Evolutionary conservation across 2,888 invertebrate species (phyloP).

Genomic region (Panzeria rudis): DNA sequence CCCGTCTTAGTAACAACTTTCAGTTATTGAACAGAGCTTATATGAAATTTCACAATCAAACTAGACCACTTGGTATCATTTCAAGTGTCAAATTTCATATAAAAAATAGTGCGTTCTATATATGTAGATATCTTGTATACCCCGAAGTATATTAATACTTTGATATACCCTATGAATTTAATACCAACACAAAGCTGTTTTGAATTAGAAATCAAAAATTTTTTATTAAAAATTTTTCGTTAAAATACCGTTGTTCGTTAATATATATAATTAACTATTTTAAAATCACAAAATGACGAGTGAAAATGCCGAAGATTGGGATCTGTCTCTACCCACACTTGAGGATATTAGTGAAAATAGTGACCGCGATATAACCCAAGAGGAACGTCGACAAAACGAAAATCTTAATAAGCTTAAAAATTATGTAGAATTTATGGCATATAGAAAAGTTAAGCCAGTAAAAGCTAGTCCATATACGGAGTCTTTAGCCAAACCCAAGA

Average conservation of each 20-base stretch:
- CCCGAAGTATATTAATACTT: no score
- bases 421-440: constrained; percentile 79
- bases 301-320: constrained; percentile 76
- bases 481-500: constrained; percentile 76
- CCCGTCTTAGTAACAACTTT: no score
- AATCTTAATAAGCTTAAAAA: constrained; percentile 76
- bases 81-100: no score
- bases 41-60: no score
- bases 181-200: not conserved
- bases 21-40: no score
- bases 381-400: constrained; percentile 75
- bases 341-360: constrained; percentile 60
- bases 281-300: constrained; percentile 62
- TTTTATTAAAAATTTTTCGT: constrained; percentile 14
- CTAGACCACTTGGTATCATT: no score
- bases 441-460: constrained; percentile 77
- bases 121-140: no score
- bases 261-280: constrained; percentile 7
- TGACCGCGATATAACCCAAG: constrained; percentile 73
- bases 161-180: no score
- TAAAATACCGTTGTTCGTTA: not conserved
- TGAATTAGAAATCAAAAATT: constrained; percentile 5
- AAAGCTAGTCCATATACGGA: constrained; percentile 75
- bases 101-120: no score
- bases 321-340: constrained; percentile 75